phyloP scores from a whole-genome alignment of 2,797 vertebrate species.

The Vespertilio murinus region DNA sequence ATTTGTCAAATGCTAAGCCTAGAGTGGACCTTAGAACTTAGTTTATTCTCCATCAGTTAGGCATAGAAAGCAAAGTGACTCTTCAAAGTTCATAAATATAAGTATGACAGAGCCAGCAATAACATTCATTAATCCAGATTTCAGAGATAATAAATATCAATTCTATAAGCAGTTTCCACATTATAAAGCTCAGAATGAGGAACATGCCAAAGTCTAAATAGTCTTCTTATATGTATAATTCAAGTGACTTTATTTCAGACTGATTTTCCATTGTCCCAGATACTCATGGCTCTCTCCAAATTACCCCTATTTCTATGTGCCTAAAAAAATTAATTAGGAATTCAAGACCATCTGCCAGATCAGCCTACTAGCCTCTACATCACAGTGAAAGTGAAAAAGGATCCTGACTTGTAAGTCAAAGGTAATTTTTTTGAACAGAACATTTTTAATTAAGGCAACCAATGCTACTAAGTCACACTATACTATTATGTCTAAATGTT shows the following conservation, averaged over 20 bases:
- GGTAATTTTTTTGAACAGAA: conserved; percentile 11
- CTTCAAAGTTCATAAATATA: conserved; percentile 37
- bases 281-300: neutral
- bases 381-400: neutral
- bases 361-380: neutral
- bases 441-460: neutral
- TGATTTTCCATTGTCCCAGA: neutral
- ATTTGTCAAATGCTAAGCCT: conserved; percentile 7
- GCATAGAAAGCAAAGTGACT: neutral
- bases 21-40: neutral
- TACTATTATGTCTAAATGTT: neutral
- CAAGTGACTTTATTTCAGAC: neutral
- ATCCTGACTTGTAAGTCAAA: neutral
- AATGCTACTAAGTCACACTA: neutral
- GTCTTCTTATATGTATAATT: neutral
- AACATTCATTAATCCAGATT: neutral
- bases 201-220: conserved; percentile 1
- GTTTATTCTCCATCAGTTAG: neutral
- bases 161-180: neutral
- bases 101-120: neutral
- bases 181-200: conserved; percentile 4
- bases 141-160: neutral
- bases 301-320: neutral
- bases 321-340: neutral
- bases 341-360: neutral